phyloP scores from a whole-genome alignment of 2,888 invertebrate genomes.

The Monoplex corrugatus region DNA sequence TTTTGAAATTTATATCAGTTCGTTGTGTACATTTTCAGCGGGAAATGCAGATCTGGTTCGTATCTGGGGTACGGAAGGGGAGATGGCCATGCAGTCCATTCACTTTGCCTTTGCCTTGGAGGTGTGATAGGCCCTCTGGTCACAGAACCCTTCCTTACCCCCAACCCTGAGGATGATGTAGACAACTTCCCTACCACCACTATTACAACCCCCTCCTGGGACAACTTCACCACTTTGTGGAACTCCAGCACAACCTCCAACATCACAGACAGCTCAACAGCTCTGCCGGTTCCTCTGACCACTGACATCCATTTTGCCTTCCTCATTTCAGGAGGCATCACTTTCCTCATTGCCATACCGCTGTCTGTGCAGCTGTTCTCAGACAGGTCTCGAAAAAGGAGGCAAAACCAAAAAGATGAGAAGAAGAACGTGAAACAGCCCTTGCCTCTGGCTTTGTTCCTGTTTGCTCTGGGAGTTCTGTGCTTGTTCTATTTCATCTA shows the following conservation, averaged over 20 bases:
- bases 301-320: constrained; percentile 58
- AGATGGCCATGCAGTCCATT: constrained; percentile 81
- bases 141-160: constrained; percentile 81
- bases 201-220: neutral
- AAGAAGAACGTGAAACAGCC: constrained; percentile 45
- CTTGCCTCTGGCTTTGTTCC: constrained; percentile 56
- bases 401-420: constrained; percentile 37
- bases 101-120: constrained; percentile 82
- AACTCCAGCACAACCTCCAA: neutral
- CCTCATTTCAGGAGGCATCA: constrained; percentile 61
- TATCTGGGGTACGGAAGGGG: constrained; percentile 78
- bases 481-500: constrained; percentile 78
- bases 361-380: constrained; percentile 55
- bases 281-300: neutral
- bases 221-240: neutral
- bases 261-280: constrained; percentile 23
- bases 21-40: constrained; percentile 62
- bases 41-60: constrained; percentile 80
- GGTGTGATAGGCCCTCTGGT: constrained; percentile 82
- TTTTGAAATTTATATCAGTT: constrained; percentile 4
- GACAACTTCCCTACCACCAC: neutral
- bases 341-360: constrained; percentile 53
- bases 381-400: constrained; percentile 50
- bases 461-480: constrained; percentile 73
- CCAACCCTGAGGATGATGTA: constrained; percentile 29